Conservation (phyloP, 1,140 invertebrate species). For the Temnothorax curvispinosus region DNA sequence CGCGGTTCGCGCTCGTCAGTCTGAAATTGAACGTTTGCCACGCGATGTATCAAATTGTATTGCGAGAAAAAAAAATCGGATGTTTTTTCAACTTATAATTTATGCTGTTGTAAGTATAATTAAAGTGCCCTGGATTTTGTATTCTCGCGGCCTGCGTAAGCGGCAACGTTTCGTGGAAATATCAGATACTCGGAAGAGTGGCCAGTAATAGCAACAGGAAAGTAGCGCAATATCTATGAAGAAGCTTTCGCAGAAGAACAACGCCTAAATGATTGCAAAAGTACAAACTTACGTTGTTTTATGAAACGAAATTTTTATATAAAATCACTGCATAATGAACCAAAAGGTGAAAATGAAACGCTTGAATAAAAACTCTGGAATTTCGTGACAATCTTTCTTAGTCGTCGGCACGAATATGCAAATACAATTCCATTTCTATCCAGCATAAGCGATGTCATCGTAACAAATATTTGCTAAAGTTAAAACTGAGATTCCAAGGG, state of each 20-base stretch:
- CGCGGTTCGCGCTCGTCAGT: not conserved
- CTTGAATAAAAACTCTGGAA: not conserved
- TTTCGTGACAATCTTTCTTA: slow-evolving; percentile 4
- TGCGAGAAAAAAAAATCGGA: not conserved
- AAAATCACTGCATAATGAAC: not conserved
- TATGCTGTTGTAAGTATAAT: slow-evolving; percentile 3
- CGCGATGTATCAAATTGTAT: not conserved
- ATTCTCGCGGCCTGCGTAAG: not conserved
- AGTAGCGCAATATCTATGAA: slow-evolving; percentile 7
- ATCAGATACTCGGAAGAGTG: slow-evolving; percentile 46
- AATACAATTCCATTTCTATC: slow-evolving; percentile 8
- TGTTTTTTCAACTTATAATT: slow-evolving; percentile 14
- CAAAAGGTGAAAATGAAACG: not conserved
- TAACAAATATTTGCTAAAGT: slow-evolving; percentile 14
- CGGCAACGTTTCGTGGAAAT: slow-evolving; percentile 34
- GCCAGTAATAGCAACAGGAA: slow-evolving; percentile 37
- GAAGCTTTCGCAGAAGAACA: not conserved
- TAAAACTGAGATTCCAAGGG: not conserved
- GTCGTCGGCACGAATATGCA: not conserved
- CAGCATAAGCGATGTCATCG: not conserved
- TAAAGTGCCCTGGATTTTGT: slow-evolving; percentile 23
- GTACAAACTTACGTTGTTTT: not conserved
- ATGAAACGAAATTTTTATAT: not conserved
- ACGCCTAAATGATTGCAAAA: not conserved
- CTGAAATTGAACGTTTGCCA: not conserved